Evolutionary conservation across 2,888 invertebrate species (phyloP).

Genomic region (Oxytorus armatus): DNA sequence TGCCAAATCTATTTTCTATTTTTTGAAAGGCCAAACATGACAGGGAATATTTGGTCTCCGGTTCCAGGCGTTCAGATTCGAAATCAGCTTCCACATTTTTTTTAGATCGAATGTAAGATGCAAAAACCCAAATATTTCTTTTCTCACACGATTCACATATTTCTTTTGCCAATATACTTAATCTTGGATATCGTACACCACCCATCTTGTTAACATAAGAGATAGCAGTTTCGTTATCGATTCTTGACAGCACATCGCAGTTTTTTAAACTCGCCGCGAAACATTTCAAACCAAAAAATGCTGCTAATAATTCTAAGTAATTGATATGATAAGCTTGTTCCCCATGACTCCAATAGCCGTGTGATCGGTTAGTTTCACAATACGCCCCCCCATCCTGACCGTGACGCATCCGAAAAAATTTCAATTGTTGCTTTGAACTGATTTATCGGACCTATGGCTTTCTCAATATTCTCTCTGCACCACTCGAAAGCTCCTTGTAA

Average conservation of each 20-base stretch:
- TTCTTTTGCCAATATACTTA: constrained; percentile 39
- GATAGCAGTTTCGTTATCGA: constrained; percentile 65
- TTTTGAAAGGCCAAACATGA: constrained; percentile 28
- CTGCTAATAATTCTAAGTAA: constrained; percentile 44
- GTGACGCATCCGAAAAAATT: constrained; percentile 66
- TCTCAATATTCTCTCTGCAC: constrained; percentile 11
- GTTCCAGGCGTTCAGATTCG: constrained; percentile 57
- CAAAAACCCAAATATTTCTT: constrained; percentile 56
- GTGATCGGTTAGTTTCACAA: constrained; percentile 26
- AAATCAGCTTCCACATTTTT: constrained; percentile 61
- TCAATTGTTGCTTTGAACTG: constrained; percentile 38
- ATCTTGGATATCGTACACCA: constrained; percentile 24
- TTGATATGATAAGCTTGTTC: constrained; percentile 50
- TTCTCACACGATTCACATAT: constrained; percentile 65
- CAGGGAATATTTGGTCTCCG: constrained; percentile 62
- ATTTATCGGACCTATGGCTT: constrained; percentile 26
- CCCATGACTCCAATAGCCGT: constrained; percentile 47
- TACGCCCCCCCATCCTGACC: constrained; percentile 53
- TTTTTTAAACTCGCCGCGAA: constrained; percentile 43
- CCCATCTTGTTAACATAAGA: constrained; percentile 66
- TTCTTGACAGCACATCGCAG: constrained; percentile 51
- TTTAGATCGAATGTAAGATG: constrained; percentile 61
- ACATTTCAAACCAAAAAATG: constrained; percentile 56
- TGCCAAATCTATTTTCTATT: constrained; percentile 28
- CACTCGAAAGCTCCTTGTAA: constrained; percentile 26